These are phyloP conservation scores for Gnathonemus echidnorhynchus DNA, from an alignment of 2,113 vertebrate species.

Conservation along the genomic window DNA sequence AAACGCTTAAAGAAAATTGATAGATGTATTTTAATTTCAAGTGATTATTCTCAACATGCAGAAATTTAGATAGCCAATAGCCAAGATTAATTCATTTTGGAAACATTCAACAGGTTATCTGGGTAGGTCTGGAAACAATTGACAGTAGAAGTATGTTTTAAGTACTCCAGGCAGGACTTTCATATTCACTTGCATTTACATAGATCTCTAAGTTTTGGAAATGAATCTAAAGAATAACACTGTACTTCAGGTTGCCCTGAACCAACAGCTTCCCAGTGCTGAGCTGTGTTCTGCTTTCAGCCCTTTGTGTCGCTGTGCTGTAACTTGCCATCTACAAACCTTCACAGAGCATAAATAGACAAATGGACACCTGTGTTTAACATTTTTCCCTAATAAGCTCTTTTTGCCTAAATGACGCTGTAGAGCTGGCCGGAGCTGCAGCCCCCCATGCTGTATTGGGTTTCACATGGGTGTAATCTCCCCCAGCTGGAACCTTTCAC, in stretches of 20 bases:
- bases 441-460: neutral
- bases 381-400: constrained; percentile 7
- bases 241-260: neutral
- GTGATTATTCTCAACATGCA: neutral
- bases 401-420: neutral
- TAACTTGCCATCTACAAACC: neutral
- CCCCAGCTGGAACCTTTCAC: constrained; percentile 12
- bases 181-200: neutral
- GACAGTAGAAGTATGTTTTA: neutral
- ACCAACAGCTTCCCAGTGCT: neutral
- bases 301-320: neutral
- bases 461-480: constrained; percentile 8
- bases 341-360: constrained; percentile 3
- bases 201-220: neutral
- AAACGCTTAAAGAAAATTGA: neutral
- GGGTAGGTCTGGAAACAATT: neutral
- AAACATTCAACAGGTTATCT: neutral
- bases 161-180: neutral
- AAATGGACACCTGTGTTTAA: constrained; percentile 14
- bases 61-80: neutral
- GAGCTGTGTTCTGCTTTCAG: neutral
- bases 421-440: neutral
- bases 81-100: neutral
- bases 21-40: neutral
- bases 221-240: neutral